phyloP scores from a whole-genome alignment of 2,113 vertebrate species.

The Mastomys coucha region DNA sequence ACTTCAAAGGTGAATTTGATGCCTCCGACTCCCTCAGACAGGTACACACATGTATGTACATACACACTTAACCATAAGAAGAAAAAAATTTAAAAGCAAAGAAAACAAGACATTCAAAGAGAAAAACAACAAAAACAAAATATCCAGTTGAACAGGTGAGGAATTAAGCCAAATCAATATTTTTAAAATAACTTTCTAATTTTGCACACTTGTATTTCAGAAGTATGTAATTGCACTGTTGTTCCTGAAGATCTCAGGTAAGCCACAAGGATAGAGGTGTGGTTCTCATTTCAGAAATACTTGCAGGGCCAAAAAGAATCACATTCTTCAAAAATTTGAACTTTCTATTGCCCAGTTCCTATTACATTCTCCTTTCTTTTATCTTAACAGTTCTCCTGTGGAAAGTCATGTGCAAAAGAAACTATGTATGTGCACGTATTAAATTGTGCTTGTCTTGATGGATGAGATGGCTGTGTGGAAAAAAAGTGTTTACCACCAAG shows the following conservation, averaged over 20 bases:
- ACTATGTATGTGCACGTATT: neutral
- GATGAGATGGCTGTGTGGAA: neutral
- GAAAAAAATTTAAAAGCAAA: neutral
- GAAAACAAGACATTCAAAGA: constrained; percentile 5
- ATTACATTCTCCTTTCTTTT: constrained; percentile 43
- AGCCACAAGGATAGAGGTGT: neutral
- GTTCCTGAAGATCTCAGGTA: constrained; percentile 35
- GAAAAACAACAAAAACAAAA: constrained; percentile 42
- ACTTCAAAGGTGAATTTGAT: neutral
- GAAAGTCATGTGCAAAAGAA: constrained; percentile 31
- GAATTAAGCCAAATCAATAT: constrained; percentile 33
- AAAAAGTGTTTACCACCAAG: neutral
- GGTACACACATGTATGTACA: neutral
- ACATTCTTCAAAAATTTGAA: constrained; percentile 21
- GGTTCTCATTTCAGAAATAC: constrained; percentile 37
- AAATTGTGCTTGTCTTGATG: neutral
- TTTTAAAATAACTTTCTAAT: constrained; percentile 11
- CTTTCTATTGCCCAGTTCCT: neutral
- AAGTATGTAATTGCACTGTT: neutral
- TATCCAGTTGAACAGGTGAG: neutral
- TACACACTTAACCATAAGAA: neutral
- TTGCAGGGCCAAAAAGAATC: constrained; percentile 23
- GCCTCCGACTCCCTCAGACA: neutral
- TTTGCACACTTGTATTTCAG: constrained; percentile 25
- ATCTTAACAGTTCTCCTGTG: neutral